phyloP scores from a whole-genome alignment of 2,888 invertebrate genomes.

The Oligia fasciuncula region DNA sequence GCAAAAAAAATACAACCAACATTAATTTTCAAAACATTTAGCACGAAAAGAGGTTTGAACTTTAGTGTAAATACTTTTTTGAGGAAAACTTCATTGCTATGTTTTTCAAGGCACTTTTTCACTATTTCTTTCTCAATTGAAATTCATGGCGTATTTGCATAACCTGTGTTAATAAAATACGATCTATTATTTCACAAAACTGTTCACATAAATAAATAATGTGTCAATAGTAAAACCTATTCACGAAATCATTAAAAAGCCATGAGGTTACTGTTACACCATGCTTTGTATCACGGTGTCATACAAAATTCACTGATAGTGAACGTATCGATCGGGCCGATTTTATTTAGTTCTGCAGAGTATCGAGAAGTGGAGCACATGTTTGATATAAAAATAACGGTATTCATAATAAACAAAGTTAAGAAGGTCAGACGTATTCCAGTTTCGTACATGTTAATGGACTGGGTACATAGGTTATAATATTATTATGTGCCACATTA shows the following conservation, averaged over 20 bases:
- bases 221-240: neutral
- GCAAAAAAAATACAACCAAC: constrained; percentile 34
- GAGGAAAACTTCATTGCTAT: neutral
- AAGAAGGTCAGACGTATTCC: constrained; percentile 63
- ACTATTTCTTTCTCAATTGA: neutral
- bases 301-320: constrained; percentile 34
- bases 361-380: constrained; percentile 54
- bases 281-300: constrained; percentile 16
- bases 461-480: constrained; percentile 47
- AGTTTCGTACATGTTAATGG: constrained; percentile 51
- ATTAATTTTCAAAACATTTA: constrained; percentile 16
- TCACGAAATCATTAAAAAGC: neutral
- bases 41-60: constrained; percentile 22
- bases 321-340: constrained; percentile 57
- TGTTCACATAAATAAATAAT: neutral
- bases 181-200: neutral
- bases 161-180: neutral
- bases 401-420: constrained; percentile 65
- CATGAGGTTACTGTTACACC: neutral
- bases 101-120: neutral
- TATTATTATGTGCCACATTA: constrained; percentile 52
- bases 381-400: constrained; percentile 65
- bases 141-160: neutral
- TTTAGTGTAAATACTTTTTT: constrained; percentile 30
- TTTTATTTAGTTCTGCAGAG: constrained; percentile 56